These are phyloP conservation scores for Drosophila barbarae DNA, from an alignment of 2,888 invertebrate species.

Conservation along the genomic window DNA sequence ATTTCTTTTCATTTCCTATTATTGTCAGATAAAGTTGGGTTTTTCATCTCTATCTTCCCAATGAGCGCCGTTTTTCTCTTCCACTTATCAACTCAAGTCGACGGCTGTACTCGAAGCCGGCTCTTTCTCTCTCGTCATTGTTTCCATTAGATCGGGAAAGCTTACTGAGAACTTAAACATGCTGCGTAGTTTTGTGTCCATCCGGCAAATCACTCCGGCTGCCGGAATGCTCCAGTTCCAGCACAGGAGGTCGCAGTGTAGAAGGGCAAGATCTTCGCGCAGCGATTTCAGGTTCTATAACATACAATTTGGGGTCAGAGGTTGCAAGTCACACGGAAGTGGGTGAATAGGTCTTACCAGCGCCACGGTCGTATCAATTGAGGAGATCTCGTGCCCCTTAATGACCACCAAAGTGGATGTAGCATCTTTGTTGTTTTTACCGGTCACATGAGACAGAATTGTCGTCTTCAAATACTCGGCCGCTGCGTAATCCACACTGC, in stretches of 20 bases:
- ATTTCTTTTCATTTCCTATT: neutral
- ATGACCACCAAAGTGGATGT: constrained; percentile 84
- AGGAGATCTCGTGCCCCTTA: constrained; percentile 84
- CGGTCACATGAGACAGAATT: constrained; percentile 87
- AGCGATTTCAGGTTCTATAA: constrained; percentile 82
- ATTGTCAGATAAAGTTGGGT: neutral
- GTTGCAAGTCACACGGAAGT: neutral
- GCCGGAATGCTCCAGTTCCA: constrained; percentile 80
- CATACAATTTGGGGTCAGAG: neutral
- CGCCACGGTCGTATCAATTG: constrained; percentile 83
- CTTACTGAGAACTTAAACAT: constrained; percentile 72
- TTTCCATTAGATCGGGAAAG: constrained; percentile 61
- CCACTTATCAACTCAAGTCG: constrained; percentile 26
- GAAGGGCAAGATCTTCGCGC: constrained; percentile 81
- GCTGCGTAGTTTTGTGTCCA: constrained; percentile 61
- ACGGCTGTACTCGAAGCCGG: constrained; percentile 13
- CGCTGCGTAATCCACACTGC: constrained; percentile 88
- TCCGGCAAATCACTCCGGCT: constrained; percentile 76
- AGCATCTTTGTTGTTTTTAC: constrained; percentile 81
- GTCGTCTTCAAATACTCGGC: constrained; percentile 86
- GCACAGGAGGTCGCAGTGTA: constrained; percentile 81
- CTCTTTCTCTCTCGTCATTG: constrained; percentile 11
- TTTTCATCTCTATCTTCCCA: neutral
- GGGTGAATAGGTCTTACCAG: constrained; percentile 79
- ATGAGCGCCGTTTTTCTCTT: neutral